phyloP scores from a whole-genome alignment of 2,888 invertebrate species.

The Pachycephus smyrnensis region DNA sequence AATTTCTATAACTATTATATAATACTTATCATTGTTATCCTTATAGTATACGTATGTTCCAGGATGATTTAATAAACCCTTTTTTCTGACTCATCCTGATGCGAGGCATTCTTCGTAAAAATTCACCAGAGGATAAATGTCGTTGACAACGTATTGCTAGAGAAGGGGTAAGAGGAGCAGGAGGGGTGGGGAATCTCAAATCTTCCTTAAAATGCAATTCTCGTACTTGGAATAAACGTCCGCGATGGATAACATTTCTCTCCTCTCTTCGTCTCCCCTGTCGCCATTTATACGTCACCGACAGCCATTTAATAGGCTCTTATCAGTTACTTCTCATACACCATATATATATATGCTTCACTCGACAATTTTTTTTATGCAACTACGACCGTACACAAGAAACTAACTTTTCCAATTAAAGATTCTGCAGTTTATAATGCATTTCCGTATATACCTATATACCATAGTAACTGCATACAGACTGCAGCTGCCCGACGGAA shows the following conservation, averaged over 20 bases:
- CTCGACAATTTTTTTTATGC: neutral
- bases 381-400: neutral
- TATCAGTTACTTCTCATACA: neutral
- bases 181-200: neutral
- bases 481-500: neutral
- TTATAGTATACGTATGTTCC: no score
- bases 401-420: neutral
- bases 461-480: neutral
- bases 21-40: no score
- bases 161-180: neutral
- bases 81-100: no score
- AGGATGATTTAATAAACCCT: no score
- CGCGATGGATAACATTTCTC: neutral
- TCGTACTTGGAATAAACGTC: neutral
- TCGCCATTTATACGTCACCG: neutral
- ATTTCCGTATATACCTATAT: neutral
- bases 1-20: no score
- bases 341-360: neutral
- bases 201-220: constrained; percentile 8
- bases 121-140: neutral
- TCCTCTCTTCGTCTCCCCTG: neutral
- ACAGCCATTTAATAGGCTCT: neutral
- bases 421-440: neutral
- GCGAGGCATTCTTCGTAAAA: neutral
- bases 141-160: neutral